Evolutionary conservation across 1,140 invertebrate genomes (phyloP).

Genomic region (Saccostrea echinata): DNA sequence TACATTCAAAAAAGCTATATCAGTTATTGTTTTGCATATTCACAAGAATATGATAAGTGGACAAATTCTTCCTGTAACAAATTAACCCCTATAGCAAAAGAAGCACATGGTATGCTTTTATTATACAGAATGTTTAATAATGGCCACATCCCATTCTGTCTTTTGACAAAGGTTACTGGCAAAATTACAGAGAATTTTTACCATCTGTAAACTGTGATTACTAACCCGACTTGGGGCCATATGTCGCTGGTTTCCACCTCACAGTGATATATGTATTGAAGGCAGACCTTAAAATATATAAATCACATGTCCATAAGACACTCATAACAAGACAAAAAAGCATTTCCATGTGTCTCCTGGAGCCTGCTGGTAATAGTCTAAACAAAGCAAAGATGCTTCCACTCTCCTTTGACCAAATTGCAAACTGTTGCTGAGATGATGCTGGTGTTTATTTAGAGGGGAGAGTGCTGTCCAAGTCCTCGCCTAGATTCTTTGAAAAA

Average conservation of each 20-base stretch:
- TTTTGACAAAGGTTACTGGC: slow-evolving; percentile 36
- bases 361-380: slow-evolving; percentile 4
- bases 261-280: background rate
- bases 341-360: slow-evolving; percentile 20
- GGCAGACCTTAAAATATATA: background rate
- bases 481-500: background rate
- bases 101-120: slow-evolving; percentile 30
- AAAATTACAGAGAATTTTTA: slow-evolving; percentile 34
- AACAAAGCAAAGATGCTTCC: background rate
- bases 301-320: slow-evolving; percentile 36
- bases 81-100: slow-evolving; percentile 5
- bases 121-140: slow-evolving; percentile 34
- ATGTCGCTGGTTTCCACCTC: background rate
- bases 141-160: slow-evolving; percentile 18
- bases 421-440: slow-evolving; percentile 11
- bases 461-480: slow-evolving; percentile 13
- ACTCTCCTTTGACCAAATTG: background rate
- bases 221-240: slow-evolving; percentile 2
- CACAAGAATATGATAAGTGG: background rate
- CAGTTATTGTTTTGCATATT: background rate
- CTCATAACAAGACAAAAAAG: slow-evolving; percentile 35
- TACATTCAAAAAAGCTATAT: background rate
- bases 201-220: slow-evolving; percentile 36
- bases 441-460: slow-evolving; percentile 9
- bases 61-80: background rate